phyloP scores from a whole-genome alignment of 1,140 invertebrate species.

The Hypsibius dujardini region DNA sequence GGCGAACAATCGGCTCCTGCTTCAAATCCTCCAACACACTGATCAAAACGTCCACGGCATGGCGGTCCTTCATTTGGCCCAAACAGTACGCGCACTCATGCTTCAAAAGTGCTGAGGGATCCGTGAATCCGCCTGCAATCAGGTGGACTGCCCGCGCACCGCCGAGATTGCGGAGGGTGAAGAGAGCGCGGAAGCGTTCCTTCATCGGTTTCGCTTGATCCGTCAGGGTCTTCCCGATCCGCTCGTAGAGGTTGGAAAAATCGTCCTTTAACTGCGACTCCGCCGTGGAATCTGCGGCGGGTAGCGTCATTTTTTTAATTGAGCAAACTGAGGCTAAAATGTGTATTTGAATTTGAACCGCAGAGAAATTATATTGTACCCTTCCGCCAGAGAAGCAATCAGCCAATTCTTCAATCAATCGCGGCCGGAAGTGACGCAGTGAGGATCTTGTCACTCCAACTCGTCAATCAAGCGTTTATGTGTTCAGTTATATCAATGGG shows the following conservation, averaged over 20 bases:
- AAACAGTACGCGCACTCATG: conserved; percentile 96
- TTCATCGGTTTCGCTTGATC: conserved; percentile 60
- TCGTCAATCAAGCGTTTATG: not conserved
- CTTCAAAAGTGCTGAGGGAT: conserved; percentile 83
- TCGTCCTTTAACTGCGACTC: too few species aligned
- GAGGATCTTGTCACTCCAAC: not conserved
- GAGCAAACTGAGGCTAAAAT: not conserved
- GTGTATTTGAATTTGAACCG: not conserved
- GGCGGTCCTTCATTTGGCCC: conserved; percentile 82
- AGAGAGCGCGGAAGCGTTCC: conserved; percentile 81
- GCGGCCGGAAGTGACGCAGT: not conserved
- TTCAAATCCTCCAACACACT: conserved; percentile 53
- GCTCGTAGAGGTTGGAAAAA: not conserved
- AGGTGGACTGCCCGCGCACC: conserved; percentile 55
- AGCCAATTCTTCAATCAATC: not conserved
- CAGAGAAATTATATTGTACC: not conserved
- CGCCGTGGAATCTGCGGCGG: too few species aligned
- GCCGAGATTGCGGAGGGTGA: conserved; percentile 82
- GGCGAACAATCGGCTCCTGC: conserved; percentile 86
- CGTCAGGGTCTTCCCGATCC: conserved; percentile 53
- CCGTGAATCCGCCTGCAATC: conserved; percentile 54
- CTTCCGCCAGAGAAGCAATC: not conserved
- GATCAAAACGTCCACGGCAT: conserved; percentile 57
- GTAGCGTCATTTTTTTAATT: too few species aligned
- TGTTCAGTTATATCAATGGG: too few species aligned